Conservation (phyloP, 2,113 vertebrate genomes). For the Irena cyanogastra region DNA sequence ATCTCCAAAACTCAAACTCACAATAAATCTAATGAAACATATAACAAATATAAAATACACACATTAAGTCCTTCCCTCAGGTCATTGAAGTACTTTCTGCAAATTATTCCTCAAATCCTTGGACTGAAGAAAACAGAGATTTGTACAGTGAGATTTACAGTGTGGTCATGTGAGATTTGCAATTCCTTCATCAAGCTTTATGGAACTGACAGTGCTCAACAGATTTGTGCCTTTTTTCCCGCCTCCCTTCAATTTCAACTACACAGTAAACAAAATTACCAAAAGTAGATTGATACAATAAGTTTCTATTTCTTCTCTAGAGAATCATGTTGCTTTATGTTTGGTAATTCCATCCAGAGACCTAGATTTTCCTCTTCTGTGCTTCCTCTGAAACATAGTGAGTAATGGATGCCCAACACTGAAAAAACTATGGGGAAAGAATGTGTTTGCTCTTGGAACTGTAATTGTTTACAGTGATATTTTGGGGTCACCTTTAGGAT, state of each 20-base stretch:
- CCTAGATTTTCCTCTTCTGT: background rate
- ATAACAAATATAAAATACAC: background rate
- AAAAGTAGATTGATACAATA: background rate
- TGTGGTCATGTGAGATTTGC: background rate
- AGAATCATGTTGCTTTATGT: background rate
- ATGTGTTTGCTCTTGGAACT: background rate
- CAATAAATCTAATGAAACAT: background rate
- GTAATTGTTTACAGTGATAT: background rate
- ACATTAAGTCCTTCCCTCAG: background rate
- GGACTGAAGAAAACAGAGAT: background rate
- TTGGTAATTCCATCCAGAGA: background rate
- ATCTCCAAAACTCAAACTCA: background rate
- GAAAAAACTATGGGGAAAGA: background rate
- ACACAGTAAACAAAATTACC: constrained; percentile 8
- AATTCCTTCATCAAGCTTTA: background rate
- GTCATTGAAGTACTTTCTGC: constrained; percentile 1
- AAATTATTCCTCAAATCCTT: background rate
- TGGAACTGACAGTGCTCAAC: background rate
- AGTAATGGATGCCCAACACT: background rate
- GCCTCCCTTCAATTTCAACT: background rate
- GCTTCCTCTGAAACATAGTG: background rate
- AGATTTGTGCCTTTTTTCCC: accelerated
- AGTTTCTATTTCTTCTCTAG: background rate
- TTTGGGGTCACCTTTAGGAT: background rate
- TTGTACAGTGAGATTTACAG: background rate